Percentiles rank a stretch among this genome's conserved stretches.
These are phyloP conservation scores for Idaea aversata DNA, from an alignment of 2,888 invertebrate species.

Conservation along the genomic window DNA sequence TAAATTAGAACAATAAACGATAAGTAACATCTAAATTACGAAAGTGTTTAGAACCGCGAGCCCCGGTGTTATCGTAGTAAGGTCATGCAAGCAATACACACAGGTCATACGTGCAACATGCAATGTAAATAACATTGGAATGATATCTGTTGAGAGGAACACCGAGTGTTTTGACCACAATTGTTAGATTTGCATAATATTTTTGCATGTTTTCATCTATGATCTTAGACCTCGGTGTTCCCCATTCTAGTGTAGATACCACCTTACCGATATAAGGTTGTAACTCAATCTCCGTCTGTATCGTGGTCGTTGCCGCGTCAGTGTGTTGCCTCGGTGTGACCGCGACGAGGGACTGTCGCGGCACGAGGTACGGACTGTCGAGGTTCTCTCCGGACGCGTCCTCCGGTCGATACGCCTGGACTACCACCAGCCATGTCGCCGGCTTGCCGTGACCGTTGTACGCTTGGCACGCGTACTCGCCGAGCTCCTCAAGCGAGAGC, in stretches of 20 bases:
- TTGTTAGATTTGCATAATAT: not conserved
- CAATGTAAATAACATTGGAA: not conserved
- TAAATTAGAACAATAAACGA: not conserved
- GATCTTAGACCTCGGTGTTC: not conserved
- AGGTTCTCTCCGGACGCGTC: slow-evolving; percentile 49
- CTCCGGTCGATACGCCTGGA: slow-evolving; percentile 87
- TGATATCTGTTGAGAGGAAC: not conserved
- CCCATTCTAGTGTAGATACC: slow-evolving; percentile 17
- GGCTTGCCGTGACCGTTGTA: slow-evolving; percentile 90
- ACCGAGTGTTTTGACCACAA: not conserved
- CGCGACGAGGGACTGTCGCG: slow-evolving; percentile 24
- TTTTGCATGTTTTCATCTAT: too few species aligned
- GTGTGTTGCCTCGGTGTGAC: slow-evolving; percentile 16
- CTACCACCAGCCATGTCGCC: slow-evolving; percentile 86
- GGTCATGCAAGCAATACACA: slow-evolving; percentile 3
- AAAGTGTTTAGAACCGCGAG: not conserved
- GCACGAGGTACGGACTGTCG: slow-evolving; percentile 38
- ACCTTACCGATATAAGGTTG: slow-evolving; percentile 64
- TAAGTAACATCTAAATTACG: not conserved
- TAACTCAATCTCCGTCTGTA: slow-evolving; percentile 36
- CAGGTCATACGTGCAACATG: slow-evolving; percentile 1
- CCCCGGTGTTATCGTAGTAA: slow-evolving; percentile 7
- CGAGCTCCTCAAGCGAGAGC: slow-evolving; percentile 86
- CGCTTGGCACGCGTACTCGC: slow-evolving; percentile 93
- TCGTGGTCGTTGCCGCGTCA: slow-evolving; percentile 26